Evolutionary conservation across 2,888 invertebrate genomes (phyloP).

Genomic region (Thecocarcelia acutangulata): DNA sequence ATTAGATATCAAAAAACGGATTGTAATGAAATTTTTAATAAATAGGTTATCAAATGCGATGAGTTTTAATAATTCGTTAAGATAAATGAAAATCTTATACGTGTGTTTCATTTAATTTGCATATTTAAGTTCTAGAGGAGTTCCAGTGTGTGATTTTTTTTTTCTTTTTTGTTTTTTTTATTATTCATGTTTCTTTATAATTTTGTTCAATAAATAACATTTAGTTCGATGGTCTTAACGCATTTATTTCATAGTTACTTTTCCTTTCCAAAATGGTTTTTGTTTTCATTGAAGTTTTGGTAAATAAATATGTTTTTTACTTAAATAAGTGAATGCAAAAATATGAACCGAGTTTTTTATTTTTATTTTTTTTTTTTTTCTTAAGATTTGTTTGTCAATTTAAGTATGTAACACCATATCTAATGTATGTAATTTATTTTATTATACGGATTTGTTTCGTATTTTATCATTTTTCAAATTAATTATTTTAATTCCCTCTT

Average conservation of each 20-base stretch:
- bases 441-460: conserved; percentile 1
- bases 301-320: conserved; percentile 38
- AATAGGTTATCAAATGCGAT: conserved; percentile 17
- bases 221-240: conserved; percentile 78
- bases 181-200: conserved; percentile 40
- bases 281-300: conserved; percentile 42
- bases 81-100: conserved; percentile 21
- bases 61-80: conserved; percentile 16
- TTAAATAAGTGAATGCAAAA: conserved; percentile 57
- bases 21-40: neutral
- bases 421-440: conserved; percentile 32
- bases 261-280: conserved; percentile 28
- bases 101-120: neutral
- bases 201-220: conserved; percentile 64
- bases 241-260: conserved; percentile 69
- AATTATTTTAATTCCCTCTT: conserved; percentile 36
- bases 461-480: conserved; percentile 13
- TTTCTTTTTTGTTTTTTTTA: conserved; percentile 1
- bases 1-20: conserved; percentile 22
- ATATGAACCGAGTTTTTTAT: conserved; percentile 59
- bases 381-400: conserved; percentile 21
- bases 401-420: conserved; percentile 54
- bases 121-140: conserved; percentile 17
- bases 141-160: conserved; percentile 5
- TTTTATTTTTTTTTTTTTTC: conserved; percentile 23